Evolutionary conservation across 2,888 invertebrate genomes (phyloP).

Genomic region (Limulus polyphemus): DNA sequence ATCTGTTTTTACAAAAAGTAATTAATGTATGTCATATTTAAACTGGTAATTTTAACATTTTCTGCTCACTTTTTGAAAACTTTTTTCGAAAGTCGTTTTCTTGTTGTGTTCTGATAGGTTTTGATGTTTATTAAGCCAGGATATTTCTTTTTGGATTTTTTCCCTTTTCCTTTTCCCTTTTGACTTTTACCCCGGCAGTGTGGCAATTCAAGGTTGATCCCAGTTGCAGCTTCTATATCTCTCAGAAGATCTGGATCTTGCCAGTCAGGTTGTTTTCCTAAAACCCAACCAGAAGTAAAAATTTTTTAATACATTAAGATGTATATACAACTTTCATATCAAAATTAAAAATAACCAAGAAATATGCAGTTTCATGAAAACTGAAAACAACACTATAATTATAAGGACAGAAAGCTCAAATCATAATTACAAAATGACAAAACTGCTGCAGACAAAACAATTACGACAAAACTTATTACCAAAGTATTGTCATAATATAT

Average conservation of each 20-base stretch:
- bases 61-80: conserved; percentile 37
- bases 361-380: too few species aligned
- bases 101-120: conserved; percentile 35
- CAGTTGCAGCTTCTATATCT: conserved; percentile 43
- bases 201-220: conserved; percentile 42
- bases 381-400: too few species aligned
- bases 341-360: too few species aligned
- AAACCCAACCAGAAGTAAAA: too few species aligned
- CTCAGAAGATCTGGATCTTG: conserved; percentile 43
- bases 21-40: too few species aligned
- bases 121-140: conserved; percentile 37
- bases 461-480: too few species aligned
- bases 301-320: too few species aligned
- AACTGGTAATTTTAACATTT: background rate
- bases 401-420: too few species aligned
- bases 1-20: background rate
- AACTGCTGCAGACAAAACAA: too few species aligned
- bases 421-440: too few species aligned
- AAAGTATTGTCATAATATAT: too few species aligned
- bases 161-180: conserved; percentile 27
- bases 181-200: conserved; percentile 25
- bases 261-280: conserved; percentile 37
- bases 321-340: too few species aligned
- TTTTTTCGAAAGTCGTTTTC: conserved; percentile 41
- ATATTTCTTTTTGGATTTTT: conserved; percentile 30